Evolutionary conservation across 1,140 invertebrate genomes (phyloP).

Genomic region (Listronotus bonariensis): DNA sequence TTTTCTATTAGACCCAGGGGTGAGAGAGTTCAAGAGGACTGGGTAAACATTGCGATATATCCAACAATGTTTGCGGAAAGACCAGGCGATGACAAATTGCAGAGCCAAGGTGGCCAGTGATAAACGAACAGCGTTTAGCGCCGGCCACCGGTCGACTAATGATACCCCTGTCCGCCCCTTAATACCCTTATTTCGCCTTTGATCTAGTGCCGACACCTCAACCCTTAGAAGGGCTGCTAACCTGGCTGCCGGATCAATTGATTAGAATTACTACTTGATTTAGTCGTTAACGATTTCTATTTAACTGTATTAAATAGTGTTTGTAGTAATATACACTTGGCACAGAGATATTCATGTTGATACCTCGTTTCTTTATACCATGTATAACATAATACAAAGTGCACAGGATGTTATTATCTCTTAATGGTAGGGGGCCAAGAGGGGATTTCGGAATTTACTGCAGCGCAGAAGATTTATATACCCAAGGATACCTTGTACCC

Average conservation of each 20-base stretch:
- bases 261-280: constrained; percentile 31
- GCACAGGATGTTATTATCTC: too few species aligned
- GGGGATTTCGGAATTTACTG: too few species aligned
- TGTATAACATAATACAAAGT: too few species aligned
- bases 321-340: too few species aligned
- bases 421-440: too few species aligned
- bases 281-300: constrained; percentile 25
- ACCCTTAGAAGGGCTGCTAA: constrained; percentile 18
- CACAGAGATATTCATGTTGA: too few species aligned
- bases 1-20: constrained; percentile 26
- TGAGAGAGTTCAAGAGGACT: constrained; percentile 33
- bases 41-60: constrained; percentile 50
- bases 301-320: too few species aligned
- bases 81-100: constrained; percentile 53
- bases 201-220: constrained; percentile 53
- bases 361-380: too few species aligned
- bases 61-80: constrained; percentile 48
- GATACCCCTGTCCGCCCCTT: constrained; percentile 51
- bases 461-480: too few species aligned
- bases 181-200: constrained; percentile 53
- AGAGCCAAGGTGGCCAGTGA: constrained; percentile 52
- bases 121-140: constrained; percentile 53
- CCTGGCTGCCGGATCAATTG: constrained; percentile 26
- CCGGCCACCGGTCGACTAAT: constrained; percentile 53
- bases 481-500: too few species aligned